These are phyloP conservation scores for Aurelia coerulea DNA, from an alignment of 30 jellyfish, hydroid and myxozoan species.

Conservation along the genomic window DNA sequence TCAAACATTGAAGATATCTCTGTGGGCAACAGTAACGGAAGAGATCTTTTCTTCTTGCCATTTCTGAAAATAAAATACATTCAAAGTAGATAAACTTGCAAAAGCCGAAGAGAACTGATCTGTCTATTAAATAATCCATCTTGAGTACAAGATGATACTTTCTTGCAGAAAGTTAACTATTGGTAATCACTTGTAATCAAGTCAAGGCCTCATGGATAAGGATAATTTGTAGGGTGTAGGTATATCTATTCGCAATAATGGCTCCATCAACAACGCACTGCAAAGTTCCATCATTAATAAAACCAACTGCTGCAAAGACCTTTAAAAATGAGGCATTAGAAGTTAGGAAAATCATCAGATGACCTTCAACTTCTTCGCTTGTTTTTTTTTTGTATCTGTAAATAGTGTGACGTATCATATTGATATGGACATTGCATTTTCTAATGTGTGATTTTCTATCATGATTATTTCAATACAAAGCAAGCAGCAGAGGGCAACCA, in stretches of 20 bases:
- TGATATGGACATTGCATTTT: no score
- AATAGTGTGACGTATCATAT: no score
- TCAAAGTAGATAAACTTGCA: not conserved
- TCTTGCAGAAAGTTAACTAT: no score
- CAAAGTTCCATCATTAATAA: no score
- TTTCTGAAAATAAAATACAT: not conserved
- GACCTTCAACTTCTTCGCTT: not conserved
- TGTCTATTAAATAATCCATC: not conserved
- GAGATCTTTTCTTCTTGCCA: not conserved
- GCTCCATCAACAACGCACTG: no score
- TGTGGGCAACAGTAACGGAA: slow-evolving; percentile 8
- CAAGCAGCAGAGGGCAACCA: not conserved
- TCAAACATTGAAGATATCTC: slow-evolving; percentile 30
- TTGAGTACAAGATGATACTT: not conserved
- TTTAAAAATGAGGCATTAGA: no score
- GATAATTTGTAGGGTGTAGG: no score
- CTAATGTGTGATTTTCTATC: not conserved
- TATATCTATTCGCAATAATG: no score
- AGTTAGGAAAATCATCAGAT: not conserved
- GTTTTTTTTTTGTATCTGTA: no score
- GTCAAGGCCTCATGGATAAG: no score
- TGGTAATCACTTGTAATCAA: no score
- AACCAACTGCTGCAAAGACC: no score
- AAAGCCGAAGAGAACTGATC: not conserved
- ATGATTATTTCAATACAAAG: not conserved